Base-by-base conservation (phyloP, 2,797 vertebrate species). In the Pseudopleuronectes americanus region DNA sequence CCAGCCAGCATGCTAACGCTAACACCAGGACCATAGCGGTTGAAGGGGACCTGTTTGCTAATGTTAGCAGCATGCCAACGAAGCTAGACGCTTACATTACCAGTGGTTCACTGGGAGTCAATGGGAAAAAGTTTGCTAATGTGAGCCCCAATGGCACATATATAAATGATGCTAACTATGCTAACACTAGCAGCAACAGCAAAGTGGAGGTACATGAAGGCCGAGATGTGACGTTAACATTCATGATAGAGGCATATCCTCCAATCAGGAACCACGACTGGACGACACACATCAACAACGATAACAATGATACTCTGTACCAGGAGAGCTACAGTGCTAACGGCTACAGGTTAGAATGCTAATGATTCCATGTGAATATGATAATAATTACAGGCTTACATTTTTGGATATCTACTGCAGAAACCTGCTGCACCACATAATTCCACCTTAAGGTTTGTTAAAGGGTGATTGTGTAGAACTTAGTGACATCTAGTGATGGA, bases 211-310 rank as follows among this genome's bases (percentile, higher is more conserved):
- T 90, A 36, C 55, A 71, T 0, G 53, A 95, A 80, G 94, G 92
- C 19, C 85, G 68, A 12, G 93, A 82, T 26, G 71, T 97, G 61
- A 47, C 54, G 3, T 82, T 99, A 55, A 90, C 73, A 1, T 92
- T 96, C 48, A 52, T 80, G n/a, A 85, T 95, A 1, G 92, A 96
- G 10, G 94, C 96, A 3, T 97, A 98, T 82, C 97, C 97, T 36
- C 69, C 81, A 51, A 84, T 96, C 68, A 74, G 81, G 4, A 16
- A 19, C 4, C 75, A 64, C 1, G 7, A 0, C 26, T 94, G 93
- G 93, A 84, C 21, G 0, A 87, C 23, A 16, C 36, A 70, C 0
- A 19, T 59, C 55, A 89, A 63, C 23, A 74, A 58, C 26, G 23
- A 10, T 22, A 19, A 56, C 33, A 84, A 83, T 56, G 48, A 33